Conservation (phyloP, 2,113 vertebrate species). For the Myanophis thanlyinensis region DNA sequence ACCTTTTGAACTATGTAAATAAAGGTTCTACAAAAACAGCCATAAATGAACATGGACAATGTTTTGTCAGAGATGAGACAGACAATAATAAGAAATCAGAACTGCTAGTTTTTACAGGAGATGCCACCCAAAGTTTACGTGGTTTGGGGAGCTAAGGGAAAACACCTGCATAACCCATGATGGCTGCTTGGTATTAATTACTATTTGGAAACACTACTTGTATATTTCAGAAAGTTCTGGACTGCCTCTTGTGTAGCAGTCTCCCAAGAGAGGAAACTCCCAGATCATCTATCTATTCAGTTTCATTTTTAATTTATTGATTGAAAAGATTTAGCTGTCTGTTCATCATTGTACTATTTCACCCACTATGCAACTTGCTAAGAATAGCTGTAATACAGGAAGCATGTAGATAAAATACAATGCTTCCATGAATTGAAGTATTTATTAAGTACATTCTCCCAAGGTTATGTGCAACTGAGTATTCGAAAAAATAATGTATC, state of each 20-base stretch:
- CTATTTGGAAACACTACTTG: background rate
- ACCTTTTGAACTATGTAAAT: background rate
- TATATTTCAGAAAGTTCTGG: background rate
- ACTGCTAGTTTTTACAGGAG: background rate
- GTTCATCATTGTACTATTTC: background rate
- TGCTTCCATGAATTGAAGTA: background rate
- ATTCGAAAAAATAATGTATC: background rate
- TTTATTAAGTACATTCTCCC: background rate
- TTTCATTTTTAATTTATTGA: background rate
- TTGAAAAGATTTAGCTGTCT: background rate
- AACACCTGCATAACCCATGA: background rate
- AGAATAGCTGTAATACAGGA: background rate
- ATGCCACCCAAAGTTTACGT: background rate
- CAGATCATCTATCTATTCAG: background rate
- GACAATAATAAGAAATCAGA: background rate
- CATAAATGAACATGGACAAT: background rate
- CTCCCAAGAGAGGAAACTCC: rapidly evolving
- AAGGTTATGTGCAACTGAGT: background rate
- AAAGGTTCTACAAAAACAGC: background rate
- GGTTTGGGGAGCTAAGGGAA: background rate
- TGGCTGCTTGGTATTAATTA: background rate
- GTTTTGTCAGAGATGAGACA: background rate
- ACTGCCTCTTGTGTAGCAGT: background rate
- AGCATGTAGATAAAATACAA: background rate
- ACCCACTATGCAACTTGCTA: rapidly evolving